Evolutionary conservation across 2,797 vertebrate genomes (phyloP), one percentile per base, ranked within the genome.

Genomic region (Zalophus californianus): DNA sequence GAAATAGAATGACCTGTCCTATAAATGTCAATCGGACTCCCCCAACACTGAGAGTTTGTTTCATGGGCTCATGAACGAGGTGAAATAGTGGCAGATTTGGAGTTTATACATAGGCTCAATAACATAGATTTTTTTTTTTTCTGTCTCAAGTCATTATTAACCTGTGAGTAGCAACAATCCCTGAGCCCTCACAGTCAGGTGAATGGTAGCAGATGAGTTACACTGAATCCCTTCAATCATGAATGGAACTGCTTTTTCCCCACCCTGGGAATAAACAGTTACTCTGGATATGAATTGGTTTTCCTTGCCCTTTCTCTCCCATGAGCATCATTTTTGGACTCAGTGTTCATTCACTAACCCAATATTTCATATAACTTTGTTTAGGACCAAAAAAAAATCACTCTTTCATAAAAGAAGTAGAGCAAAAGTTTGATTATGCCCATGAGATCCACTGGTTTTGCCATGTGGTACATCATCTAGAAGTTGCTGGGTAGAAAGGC

Each of bases 301-400:
- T 79, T 60, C 66, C 11, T n/a, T 73, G 44, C 10, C 82, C 27
- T 94, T 72, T 48, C 54, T 70, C 68, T 72, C 21, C 68, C 21
- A 75, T 73, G 73, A 85, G 4, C 2, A 35, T 41, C 73, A 68
- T 70, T 84, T 83, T 93, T 82, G 48, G 58, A 78, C 25, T 84
- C 72, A 38, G 21, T 54, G 20, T 60, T 87, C 60, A 72, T 58
- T 95, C 41, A 38, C 60, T 66, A 80, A 91, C 16, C 84, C n/a
- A 44, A 38, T 85, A 64, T 78, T 58, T 68, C 21, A 10, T 52
- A 18, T 20, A 82, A 89, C 32, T 66, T 78, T 90, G 82, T 90
- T 94, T 68, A 80, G 68, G 84, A 83, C 75, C 58, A 82, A 92
- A 66, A 92, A 66, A 92, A 90, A 79, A 44, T 66, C 32, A 72